These are phyloP conservation scores for Miltochrista miniata DNA, from an alignment of 2,888 invertebrate genomes.

Conservation along the genomic window DNA sequence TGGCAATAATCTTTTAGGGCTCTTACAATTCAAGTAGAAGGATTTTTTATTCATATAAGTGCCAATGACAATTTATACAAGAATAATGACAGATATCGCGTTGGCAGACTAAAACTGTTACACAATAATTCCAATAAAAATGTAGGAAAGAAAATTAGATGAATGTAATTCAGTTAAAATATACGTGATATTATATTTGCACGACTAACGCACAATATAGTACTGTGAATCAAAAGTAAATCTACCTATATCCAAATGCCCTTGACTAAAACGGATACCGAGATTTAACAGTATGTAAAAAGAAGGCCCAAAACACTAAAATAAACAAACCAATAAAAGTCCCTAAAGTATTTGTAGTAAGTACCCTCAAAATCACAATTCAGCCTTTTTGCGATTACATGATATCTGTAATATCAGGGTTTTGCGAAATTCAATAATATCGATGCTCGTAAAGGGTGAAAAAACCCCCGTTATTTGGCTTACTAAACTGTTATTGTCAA, in stretches of 20 bases:
- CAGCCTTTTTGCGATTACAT: slow-evolving; percentile 52
- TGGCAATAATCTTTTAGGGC: too few species aligned
- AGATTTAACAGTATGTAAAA: slow-evolving; percentile 26
- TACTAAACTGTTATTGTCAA: slow-evolving; percentile 41
- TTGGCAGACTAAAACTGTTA: too few species aligned
- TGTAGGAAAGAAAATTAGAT: too few species aligned
- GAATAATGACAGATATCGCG: too few species aligned
- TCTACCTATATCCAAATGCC: neutral
- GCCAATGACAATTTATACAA: too few species aligned
- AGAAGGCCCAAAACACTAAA: slow-evolving; percentile 41
- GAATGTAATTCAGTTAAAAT: too few species aligned
- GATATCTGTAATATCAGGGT: slow-evolving; percentile 47
- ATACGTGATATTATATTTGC: too few species aligned
- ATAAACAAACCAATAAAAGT: slow-evolving; percentile 54
- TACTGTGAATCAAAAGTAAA: too few species aligned
- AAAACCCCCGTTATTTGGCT: slow-evolving; percentile 37
- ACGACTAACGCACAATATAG: too few species aligned
- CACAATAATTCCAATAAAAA: too few species aligned
- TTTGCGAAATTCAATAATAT: slow-evolving; percentile 52
- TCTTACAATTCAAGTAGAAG: too few species aligned
- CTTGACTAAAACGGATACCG: slow-evolving; percentile 18
- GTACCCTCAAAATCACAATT: slow-evolving; percentile 52
- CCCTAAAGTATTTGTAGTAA: slow-evolving; percentile 47
- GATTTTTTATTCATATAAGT: too few species aligned
- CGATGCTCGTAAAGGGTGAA: slow-evolving; percentile 41